Conservation (phyloP, 2,888 invertebrate genomes). For the Heliconius ismenius region DNA sequence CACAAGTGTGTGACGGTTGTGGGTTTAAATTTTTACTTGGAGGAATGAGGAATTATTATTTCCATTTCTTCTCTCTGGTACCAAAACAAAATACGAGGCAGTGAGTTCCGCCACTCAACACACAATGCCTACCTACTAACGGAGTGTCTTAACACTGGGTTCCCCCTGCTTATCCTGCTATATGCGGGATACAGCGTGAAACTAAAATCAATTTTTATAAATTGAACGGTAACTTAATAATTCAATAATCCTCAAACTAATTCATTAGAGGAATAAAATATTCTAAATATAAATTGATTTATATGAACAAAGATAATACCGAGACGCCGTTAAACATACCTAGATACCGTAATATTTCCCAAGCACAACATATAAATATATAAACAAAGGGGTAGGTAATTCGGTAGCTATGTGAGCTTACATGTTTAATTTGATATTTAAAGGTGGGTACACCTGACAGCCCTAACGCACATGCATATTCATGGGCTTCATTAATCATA, state of each 20-base stretch:
- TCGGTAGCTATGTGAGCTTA: constrained; percentile 48
- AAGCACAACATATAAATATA: constrained; percentile 19
- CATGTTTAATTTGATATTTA: constrained; percentile 77
- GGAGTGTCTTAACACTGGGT: too few species aligned
- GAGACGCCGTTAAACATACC: constrained; percentile 2
- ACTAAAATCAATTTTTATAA: neutral
- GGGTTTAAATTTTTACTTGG: too few species aligned
- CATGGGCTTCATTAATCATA: constrained; percentile 78
- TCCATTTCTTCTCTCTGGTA: too few species aligned
- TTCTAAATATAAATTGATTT: neutral
- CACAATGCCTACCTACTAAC: too few species aligned
- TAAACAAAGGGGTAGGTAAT: constrained; percentile 36
- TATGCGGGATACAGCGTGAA: too few species aligned
- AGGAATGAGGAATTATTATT: too few species aligned
- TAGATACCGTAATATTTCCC: neutral
- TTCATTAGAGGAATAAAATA: neutral
- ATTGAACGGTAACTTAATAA: neutral
- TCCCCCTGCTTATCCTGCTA: too few species aligned
- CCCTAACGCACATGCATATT: constrained; percentile 77
- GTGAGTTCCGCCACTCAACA: too few species aligned
- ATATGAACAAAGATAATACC: constrained; percentile 2
- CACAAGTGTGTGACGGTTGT: too few species aligned
- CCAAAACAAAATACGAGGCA: too few species aligned
- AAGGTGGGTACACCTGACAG: constrained; percentile 72
- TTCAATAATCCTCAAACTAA: neutral